Evolutionary conservation across 2,888 invertebrate genomes (phyloP).

Genomic region (Heterodera filipjevi): DNA sequence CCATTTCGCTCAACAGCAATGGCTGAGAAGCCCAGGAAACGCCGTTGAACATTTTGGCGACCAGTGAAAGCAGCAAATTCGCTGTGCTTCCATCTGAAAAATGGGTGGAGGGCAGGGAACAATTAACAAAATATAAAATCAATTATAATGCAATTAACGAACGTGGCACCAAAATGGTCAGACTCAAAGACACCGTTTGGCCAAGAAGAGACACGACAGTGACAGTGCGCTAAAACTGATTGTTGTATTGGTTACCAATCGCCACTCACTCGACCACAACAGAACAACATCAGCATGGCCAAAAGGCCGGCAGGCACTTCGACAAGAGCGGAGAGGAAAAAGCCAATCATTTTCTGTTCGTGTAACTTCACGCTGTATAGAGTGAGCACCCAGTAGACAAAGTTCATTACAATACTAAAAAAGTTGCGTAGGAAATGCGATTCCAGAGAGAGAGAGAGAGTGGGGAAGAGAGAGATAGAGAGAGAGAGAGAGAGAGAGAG

Average conservation of each 20-base stretch:
- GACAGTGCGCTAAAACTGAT: conserved; percentile 33
- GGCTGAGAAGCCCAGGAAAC: conserved; percentile 60
- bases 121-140: neutral
- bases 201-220: conserved; percentile 41
- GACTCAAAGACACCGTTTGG: conserved; percentile 43
- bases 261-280: conserved; percentile 39
- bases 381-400: conserved; percentile 63
- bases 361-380: conserved; percentile 60
- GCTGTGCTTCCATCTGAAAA: conserved; percentile 39
- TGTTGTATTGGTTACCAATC: neutral
- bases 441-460: too few species aligned
- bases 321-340: conserved; percentile 61
- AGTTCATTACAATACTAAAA: conserved; percentile 58
- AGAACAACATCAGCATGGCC: conserved; percentile 40
- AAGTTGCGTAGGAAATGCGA: too few species aligned
- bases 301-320: conserved; percentile 59
- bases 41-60: conserved; percentile 58
- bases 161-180: conserved; percentile 48
- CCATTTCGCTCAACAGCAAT: conserved; percentile 54
- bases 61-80: conserved; percentile 52
- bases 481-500: too few species aligned
- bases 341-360: conserved; percentile 60
- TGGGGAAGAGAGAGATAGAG: too few species aligned
- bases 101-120: neutral
- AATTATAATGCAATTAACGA: conserved; percentile 5